Base-by-base conservation (phyloP, 2,113 vertebrate genomes). In the Chamaetylas fuelleborni region DNA sequence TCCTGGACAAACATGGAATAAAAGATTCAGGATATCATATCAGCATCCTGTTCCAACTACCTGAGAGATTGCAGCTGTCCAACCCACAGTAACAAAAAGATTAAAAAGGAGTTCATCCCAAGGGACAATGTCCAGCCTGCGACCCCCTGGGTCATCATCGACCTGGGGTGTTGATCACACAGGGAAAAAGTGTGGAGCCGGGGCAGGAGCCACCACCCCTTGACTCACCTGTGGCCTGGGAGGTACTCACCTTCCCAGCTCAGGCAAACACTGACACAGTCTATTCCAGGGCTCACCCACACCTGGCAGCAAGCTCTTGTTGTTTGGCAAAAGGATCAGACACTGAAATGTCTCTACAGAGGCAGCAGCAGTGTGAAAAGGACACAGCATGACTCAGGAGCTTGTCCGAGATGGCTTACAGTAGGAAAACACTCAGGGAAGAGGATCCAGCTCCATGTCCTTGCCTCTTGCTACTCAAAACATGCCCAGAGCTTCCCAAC, bases 1-100 rank as follows among this genome's bases (percentile, higher is more conserved):
- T 48, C 26, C 24, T 1, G 0, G 64, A 69, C 20, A 40, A 64
- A 72, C 1, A 2, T 0, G 5, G 45, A 69, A 57, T 12, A 38
- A 67, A 86, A 71, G 53, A 50, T 42, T 58, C 34, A 15, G 26
- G 42, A 48, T 40, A 60, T 34, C 19, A 22, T 28, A 14, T 6
- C 0, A 0, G 15, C 8, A 14, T 13, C 42, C 72, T 31, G n/a
- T 76, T 81, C 48, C 8, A 2, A 24, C 12, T 8, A 38, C 42
- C 20, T 1, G 8, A 86, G 69, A 74, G 17, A 12, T 9, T 28
- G 48, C 73, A 58, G 56, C 33, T 19, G 2, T 19, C 13, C 60
- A 28, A 42, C 20, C 9, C 0, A 0, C 7, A 40, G 29, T 43
- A 80, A 42, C 18, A 51, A 38, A 69, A 47, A 19, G 5, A 82